Evolutionary conservation across 2,797 vertebrate species (phyloP), one percentile per base, ranked within the genome.

Genomic region (Phaenicophaeus curvirostris): DNA sequence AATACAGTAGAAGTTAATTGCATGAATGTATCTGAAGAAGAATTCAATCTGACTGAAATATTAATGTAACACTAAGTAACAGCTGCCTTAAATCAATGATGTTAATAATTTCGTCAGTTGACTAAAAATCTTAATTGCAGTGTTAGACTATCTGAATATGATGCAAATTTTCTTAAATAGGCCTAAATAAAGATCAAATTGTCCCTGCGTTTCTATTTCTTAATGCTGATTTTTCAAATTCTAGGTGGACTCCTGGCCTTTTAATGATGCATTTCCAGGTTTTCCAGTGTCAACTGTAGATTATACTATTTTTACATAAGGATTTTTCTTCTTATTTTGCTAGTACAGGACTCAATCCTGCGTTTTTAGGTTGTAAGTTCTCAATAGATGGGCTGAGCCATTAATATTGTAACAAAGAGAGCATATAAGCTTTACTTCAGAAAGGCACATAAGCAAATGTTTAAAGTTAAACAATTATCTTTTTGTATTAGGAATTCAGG

Each of bases 181-280:
- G 54, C 59, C 89, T 92, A 92, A 97, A 97, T 97, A 97, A 98
- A 98, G 77, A 94, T 44, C 7, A 78, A 35, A 68, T 58, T 92
- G 42, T 44, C 71, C 92, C 62, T 66, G 33, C 8, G 5, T 51
- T 94, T 91, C 57, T 86, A 33, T 59, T 88, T 86, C 76, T 87
- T 59, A 13, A 20, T 76, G 31, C 35, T 93, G 24, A 44, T 71
- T 95, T 76, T 95, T 89, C 57, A 94, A 83, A 77, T 77, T 72
- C 85, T 92, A 33, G 42, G 53, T 71, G 16, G 7, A 62, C 21
- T 33, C 15, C 25, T 59, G 41, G 25, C 50, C 66, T 89, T 72
- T 75, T 50, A 81, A 69, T 79, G 4, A 66, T 89, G 21, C 5
- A 27, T 89, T 87, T 87, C 81, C 63, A 46, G 8, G 62, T 91